These are phyloP conservation scores for Gerosis bhagava DNA, from an alignment of 2,888 invertebrate species.

Conservation along the genomic window DNA sequence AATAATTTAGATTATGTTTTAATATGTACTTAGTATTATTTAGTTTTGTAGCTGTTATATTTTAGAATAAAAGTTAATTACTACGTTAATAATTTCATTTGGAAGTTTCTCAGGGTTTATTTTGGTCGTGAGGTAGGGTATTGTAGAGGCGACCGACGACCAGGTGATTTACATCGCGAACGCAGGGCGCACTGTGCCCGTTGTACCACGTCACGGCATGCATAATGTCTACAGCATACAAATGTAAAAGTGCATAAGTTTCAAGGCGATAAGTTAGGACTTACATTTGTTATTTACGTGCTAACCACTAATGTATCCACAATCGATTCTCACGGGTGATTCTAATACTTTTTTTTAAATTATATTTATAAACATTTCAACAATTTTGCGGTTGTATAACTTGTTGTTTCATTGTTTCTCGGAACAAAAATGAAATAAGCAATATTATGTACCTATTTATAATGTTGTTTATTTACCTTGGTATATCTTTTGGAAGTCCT, in stretches of 20 bases:
- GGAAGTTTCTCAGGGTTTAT: conserved; percentile 28
- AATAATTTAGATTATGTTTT: conserved; percentile 24
- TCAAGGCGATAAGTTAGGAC: conserved; percentile 34
- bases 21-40: conserved; percentile 23
- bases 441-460: too few relatives aligned
- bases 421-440: too few relatives aligned
- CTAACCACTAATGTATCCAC: too few relatives aligned
- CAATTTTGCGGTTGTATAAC: too few relatives aligned
- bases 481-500: too few relatives aligned
- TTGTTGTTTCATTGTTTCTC: too few relatives aligned
- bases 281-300: conserved; percentile 39
- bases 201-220: conserved; percentile 44
- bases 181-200: conserved; percentile 45
- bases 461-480: too few relatives aligned
- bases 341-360: too few relatives aligned
- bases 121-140: conserved; percentile 35
- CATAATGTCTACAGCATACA: conserved; percentile 37
- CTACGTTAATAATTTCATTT: conserved; percentile 17
- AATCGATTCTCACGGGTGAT: too few relatives aligned
- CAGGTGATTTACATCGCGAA: conserved; percentile 52
- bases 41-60: conserved; percentile 16
- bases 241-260: conserved; percentile 38
- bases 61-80: conserved; percentile 19
- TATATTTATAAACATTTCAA: too few relatives aligned
- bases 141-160: conserved; percentile 42